Evolutionary conservation across 2,888 invertebrate species (phyloP), one percentile per base, ranked within the genome.

Genomic region (Plebejus melissa): DNA sequence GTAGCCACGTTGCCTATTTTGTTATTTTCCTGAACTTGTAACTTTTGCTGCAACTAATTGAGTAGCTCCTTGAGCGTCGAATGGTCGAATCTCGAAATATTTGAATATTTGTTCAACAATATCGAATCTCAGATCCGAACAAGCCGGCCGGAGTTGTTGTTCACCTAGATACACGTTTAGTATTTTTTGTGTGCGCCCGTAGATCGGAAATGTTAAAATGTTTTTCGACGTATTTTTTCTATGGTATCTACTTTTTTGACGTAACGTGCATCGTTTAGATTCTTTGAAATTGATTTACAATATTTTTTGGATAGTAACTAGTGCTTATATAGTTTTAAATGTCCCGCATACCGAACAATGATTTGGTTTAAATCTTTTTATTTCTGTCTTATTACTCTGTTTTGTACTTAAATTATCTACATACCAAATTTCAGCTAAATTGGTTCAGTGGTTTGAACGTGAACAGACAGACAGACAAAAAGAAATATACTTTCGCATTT

Each of bases 1-100:
- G 4, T 38, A 5, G 6, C 46, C 1, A 7, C 9, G 2, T 1
- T 9, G 5, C 41, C 6, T 41, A 46, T 54, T 54, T 54, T 54
- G 13, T 54, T 54, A 54, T 54, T 16, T 54, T 54, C 4, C 54
- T 54, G 3, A 16, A 16, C 16, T 54, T 54, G 54, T 54, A 54
- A 4, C 16, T 54, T 54, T 2, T 54, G 54, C 16, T 54, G 2
- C 11, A 16, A 54, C 54, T 54, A 16, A 16, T 54, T 16, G 54
- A 54, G 78, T 76, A 22, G 3, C 11, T 65, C 36, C 65, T 65
- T 65, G 65, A 65, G 65, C 5, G 32, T 36, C 13, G 13, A 16
- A 5, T 16, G 65, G 32, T 32, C 65, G 32, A 36, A 65, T 65
- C 65, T 65, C 65, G 65, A 65, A 60, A 65, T 65, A 65, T 32